phyloP scores from a whole-genome alignment of 2,888 invertebrate species.

The Andrena fulva region DNA sequence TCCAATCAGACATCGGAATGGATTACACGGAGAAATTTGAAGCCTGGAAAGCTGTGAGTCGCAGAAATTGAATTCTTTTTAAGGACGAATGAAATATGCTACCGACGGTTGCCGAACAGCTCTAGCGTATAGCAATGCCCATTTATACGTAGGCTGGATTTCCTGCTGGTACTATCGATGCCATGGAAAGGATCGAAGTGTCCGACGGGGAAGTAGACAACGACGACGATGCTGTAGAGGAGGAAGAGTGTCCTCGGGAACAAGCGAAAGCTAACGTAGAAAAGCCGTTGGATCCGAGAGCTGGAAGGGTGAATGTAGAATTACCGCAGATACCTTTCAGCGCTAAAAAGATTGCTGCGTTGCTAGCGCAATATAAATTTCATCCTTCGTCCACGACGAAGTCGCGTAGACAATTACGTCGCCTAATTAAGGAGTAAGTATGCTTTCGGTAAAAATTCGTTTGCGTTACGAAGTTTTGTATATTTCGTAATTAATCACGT shows the following conservation, averaged over 20 bases:
- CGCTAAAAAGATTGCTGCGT: slow-evolving; percentile 86
- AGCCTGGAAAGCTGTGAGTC: slow-evolving; percentile 89
- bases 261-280: slow-evolving; percentile 60
- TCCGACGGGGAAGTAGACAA: slow-evolving; percentile 65
- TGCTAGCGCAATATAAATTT: slow-evolving; percentile 86
- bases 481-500: slow-evolving; percentile 22
- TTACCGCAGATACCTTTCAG: slow-evolving; percentile 90
- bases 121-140: background rate
- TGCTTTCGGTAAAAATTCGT: slow-evolving; percentile 38
- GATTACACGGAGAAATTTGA: slow-evolving; percentile 88
- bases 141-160: slow-evolving; percentile 88
- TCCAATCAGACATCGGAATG: slow-evolving; percentile 89
- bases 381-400: slow-evolving; percentile 86
- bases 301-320: slow-evolving; percentile 91
- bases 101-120: background rate
- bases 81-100: background rate
- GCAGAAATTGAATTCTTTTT: slow-evolving; percentile 26
- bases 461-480: slow-evolving; percentile 80
- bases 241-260: slow-evolving; percentile 72
- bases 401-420: slow-evolving; percentile 86
- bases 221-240: slow-evolving; percentile 69
- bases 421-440: slow-evolving; percentile 86
- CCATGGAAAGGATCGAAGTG: slow-evolving; percentile 86
- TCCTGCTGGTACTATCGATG: slow-evolving; percentile 89
- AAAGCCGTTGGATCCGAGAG: slow-evolving; percentile 90